A percentile compares a stretch with the other conserved stretches of the same genome.
Conservation (phyloP, 1,140 invertebrate genomes). For the Notospermus geniculatus region DNA sequence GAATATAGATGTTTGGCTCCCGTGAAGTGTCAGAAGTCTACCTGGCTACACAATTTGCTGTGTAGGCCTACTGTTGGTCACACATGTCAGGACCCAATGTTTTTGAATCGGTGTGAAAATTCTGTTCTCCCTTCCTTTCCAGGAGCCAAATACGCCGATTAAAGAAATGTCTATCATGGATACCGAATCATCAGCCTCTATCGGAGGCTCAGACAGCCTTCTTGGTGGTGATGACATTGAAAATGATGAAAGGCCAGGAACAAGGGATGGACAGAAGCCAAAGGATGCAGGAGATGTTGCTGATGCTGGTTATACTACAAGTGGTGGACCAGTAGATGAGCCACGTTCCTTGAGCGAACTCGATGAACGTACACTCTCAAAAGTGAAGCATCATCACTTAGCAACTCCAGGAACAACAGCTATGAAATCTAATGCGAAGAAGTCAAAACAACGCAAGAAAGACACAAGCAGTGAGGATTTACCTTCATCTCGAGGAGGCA, state of each 20-base stretch:
- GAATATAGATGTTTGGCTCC: constrained; percentile 2
- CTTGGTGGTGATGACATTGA: background rate
- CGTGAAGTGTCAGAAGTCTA: background rate
- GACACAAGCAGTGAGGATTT: background rate
- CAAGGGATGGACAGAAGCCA: background rate
- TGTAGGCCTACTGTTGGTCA: too few species aligned
- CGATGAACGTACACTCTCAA: background rate
- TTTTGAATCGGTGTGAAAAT: too few species aligned
- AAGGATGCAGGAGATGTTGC: constrained; percentile 9
- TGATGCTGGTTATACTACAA: constrained; percentile 8
- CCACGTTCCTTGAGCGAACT: background rate
- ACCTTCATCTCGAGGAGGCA: background rate
- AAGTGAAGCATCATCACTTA: background rate
- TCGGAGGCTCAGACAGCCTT: background rate
- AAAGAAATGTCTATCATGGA: too few species aligned
- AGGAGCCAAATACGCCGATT: too few species aligned
- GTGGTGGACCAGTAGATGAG: background rate
- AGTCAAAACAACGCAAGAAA: background rate
- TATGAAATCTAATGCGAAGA: background rate
- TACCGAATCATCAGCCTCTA: too few species aligned
- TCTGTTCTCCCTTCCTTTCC: too few species aligned
- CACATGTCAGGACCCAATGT: too few species aligned
- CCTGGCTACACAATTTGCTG: too few species aligned
- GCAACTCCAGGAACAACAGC: background rate
- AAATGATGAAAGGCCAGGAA: background rate